Evolutionary conservation across 2,113 vertebrate species (phyloP), one percentile per base, ranked within the genome.

Genomic region (Pelusios castaneus): DNA sequence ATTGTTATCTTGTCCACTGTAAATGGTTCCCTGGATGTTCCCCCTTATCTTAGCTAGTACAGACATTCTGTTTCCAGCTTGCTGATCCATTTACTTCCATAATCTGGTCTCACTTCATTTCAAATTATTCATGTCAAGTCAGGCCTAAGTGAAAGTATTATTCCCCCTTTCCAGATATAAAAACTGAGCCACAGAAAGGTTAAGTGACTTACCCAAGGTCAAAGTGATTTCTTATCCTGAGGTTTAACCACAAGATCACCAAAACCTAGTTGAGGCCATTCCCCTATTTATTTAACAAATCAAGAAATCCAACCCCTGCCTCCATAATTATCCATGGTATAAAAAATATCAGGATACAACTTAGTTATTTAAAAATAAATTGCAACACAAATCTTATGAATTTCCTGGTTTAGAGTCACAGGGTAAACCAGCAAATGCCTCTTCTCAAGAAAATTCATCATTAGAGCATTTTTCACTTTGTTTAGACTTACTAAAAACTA

Each of bases 241-340:
- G 80, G 80, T 54, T 90, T 52, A 89, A 29, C 88, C 80, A 87
- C 73, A 94, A 89, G 45, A 93, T 90, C 56, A 79, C 85, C 58
- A 78, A 93, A 90, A 70, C 58, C 56, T 6, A 51, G 14, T 45
- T 43, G 49, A 63, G 63, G n/a, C 5, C 91, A 81, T 52, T 95
- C 24, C 79, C 51, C 41, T 95, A 85, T 96, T 97, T 96, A 93
- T 95, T 90, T 90, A 93, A 41, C 49, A 94, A 81, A 5, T 85
- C 88, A 83, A 38, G 7, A 91, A 95, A 91, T 47, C 75, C 75
- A 79, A 22, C 51, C 56, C 76, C 21, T 87, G 81, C 70, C 29
- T 52, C 4, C 54, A n/a, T 45, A 49, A 11, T n/a, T 56, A 49
- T 70, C 76, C 34, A n/a, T 21, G 51, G n/a, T 60, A 21, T 86